phyloP scores from a whole-genome alignment of 2,113 vertebrate genomes.

The Chloroceryle aenea region DNA sequence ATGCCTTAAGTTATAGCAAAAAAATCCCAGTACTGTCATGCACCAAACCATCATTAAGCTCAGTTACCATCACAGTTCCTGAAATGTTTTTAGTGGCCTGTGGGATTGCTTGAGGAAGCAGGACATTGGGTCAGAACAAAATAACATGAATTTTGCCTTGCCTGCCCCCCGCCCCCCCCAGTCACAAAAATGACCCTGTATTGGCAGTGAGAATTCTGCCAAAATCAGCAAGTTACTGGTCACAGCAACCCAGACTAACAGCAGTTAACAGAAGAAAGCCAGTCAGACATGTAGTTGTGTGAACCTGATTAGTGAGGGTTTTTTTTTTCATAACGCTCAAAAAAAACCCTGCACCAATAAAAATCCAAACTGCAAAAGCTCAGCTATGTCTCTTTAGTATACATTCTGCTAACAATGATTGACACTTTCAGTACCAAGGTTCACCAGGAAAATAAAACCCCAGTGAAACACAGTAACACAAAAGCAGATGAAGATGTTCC shows the following conservation, averaged over 20 bases:
- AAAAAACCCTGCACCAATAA: background rate
- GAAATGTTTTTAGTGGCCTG: background rate
- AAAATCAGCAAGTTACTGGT: background rate
- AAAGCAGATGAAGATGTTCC: background rate
- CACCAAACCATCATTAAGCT: background rate
- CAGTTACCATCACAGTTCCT: background rate
- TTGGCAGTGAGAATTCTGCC: background rate
- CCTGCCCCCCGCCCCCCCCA: no score
- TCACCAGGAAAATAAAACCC: no score
- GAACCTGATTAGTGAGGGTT: background rate
- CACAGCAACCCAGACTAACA: background rate
- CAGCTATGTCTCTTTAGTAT: background rate
- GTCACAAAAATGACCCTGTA: background rate
- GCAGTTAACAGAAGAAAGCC: background rate
- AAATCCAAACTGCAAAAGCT: background rate
- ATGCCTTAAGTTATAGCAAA: background rate
- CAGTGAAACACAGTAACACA: background rate
- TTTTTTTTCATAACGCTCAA: background rate
- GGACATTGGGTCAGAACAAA: background rate
- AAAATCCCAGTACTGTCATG: rapidly evolving
- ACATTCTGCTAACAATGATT: background rate
- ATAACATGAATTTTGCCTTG: no score
- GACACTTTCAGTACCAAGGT: background rate
- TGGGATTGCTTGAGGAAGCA: background rate
- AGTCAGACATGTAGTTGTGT: background rate